Percentiles rank a stretch among this genome's conserved stretches.
phyloP scores from a whole-genome alignment of 2,797 vertebrate species.

The Sitta carolinensis region DNA sequence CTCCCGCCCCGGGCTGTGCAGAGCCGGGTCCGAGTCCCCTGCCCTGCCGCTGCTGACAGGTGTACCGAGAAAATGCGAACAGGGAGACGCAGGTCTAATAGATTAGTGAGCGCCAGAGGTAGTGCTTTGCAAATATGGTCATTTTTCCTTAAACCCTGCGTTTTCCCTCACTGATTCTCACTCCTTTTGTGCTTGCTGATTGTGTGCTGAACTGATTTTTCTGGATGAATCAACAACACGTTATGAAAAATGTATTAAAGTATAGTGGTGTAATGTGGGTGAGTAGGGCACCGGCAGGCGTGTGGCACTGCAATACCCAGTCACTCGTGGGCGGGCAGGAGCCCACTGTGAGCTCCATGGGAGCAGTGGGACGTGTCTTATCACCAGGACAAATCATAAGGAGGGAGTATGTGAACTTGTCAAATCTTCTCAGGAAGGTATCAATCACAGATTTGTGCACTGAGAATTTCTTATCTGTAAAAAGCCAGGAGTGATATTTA shows the following conservation, averaged over 20 bases:
- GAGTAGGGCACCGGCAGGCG: conserved; percentile 37
- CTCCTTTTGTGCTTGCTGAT: background rate
- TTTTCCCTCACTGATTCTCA: background rate
- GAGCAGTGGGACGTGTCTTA: background rate
- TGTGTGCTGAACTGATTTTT: conserved; percentile 13
- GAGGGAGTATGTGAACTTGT: background rate
- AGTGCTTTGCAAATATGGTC: background rate
- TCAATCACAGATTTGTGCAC: background rate
- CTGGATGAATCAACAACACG: background rate
- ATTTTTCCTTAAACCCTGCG: background rate
- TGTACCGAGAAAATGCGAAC: background rate
- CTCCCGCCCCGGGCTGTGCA: background rate
- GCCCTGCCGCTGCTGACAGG: background rate
- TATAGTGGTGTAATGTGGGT: background rate
- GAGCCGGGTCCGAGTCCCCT: background rate
- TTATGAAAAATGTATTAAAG: conserved; percentile 24
- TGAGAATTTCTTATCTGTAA: background rate
- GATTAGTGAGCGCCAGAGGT: background rate
- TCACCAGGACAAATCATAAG: background rate
- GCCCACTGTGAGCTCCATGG: background rate
- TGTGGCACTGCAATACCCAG: background rate
- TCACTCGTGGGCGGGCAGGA: background rate
- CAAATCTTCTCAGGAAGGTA: background rate
- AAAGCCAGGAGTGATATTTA: background rate
- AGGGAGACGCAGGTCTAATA: rapidly evolving